phyloP scores from a whole-genome alignment of 2,797 vertebrate genomes.

The Loris lydekkerianus region DNA sequence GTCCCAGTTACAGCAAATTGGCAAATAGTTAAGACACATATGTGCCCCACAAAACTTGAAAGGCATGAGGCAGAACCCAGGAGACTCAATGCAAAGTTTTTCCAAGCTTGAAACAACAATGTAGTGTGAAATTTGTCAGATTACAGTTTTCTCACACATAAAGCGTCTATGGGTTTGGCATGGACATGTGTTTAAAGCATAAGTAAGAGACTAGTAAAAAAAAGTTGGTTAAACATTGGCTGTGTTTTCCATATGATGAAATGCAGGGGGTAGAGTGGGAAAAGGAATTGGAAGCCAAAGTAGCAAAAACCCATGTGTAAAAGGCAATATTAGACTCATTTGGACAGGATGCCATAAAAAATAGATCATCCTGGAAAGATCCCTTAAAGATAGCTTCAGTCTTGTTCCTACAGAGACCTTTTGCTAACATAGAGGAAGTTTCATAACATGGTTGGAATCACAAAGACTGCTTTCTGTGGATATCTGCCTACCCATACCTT shows the following conservation, averaged over 20 bases:
- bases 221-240: slow-evolving; percentile 46
- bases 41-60: slow-evolving; percentile 68
- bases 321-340: slow-evolving; percentile 11
- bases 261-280: neutral
- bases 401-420: neutral
- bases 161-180: slow-evolving; percentile 52
- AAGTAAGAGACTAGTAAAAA: slow-evolving; percentile 75
- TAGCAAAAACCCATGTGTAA: slow-evolving; percentile 16
- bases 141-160: slow-evolving; percentile 65
- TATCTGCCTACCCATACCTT: neutral
- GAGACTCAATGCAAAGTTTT: slow-evolving; percentile 66
- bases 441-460: neutral
- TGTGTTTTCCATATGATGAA: slow-evolving; percentile 75
- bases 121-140: slow-evolving; percentile 71
- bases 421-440: neutral
- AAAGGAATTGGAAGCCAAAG: neutral
- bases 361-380: neutral
- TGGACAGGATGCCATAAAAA: neutral
- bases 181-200: slow-evolving; percentile 68
- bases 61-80: slow-evolving; percentile 61
- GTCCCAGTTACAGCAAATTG: slow-evolving; percentile 57
- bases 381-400: neutral
- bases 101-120: slow-evolving; percentile 71
- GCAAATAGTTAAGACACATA: slow-evolving; percentile 35
- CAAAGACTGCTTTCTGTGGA: neutral